phyloP scores from a whole-genome alignment of 1,140 invertebrate species.

The Lamellibrachia luymesi region DNA sequence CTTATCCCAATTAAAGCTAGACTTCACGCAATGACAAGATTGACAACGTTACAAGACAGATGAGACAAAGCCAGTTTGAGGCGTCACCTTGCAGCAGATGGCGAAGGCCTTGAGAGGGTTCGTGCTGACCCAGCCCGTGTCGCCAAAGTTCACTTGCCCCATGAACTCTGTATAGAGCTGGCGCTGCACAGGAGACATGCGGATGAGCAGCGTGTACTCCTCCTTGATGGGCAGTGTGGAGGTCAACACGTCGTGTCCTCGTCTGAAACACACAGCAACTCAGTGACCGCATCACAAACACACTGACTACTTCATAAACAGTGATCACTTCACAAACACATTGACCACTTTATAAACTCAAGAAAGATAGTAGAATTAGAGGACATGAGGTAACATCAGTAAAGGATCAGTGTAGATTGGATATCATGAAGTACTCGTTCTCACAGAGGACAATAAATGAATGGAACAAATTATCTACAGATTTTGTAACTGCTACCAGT shows the following conservation, averaged over 20 bases:
- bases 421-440: too few species aligned
- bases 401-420: too few species aligned
- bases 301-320: neutral
- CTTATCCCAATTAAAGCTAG: too few species aligned
- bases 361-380: too few species aligned
- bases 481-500: too few species aligned
- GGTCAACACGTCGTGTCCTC: slow-evolving; percentile 87
- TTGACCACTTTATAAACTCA: neutral
- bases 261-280: slow-evolving; percentile 58
- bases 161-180: slow-evolving; percentile 72
- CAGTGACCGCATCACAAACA: neutral
- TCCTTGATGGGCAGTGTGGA: slow-evolving; percentile 88
- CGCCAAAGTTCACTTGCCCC: slow-evolving; percentile 36
- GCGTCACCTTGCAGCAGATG: slow-evolving; percentile 87
- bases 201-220: slow-evolving; percentile 90
- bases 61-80: neutral
- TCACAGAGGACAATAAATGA: too few species aligned
- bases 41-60: too few species aligned
- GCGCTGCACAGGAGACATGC: slow-evolving; percentile 79
- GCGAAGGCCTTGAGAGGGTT: slow-evolving; percentile 98
- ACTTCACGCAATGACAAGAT: too few species aligned
- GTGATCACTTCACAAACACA: neutral
- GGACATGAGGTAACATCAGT: too few species aligned
- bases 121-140: slow-evolving; percentile 64
- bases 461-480: too few species aligned